Evolutionary conservation across 2,888 invertebrate species (phyloP), one percentile per base, ranked within the genome.

Genomic region (Cabera pusaria): DNA sequence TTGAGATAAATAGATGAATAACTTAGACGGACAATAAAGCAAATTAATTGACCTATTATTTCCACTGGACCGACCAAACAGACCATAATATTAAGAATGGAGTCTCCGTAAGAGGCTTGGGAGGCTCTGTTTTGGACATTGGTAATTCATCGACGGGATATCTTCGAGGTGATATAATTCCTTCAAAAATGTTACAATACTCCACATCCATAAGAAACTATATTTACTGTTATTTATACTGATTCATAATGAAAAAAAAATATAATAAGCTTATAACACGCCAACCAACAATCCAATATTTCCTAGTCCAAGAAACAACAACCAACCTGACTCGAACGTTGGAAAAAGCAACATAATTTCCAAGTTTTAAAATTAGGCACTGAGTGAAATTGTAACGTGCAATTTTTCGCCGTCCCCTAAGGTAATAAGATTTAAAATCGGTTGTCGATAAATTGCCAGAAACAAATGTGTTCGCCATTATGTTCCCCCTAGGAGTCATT

Each of bases 401-500:
- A 9, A 40, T 35, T 31, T 33, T 21, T 7, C 6, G 26, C 11
- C 14, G 2, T 22, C 14, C 1, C 29, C 20, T 6, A 23, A 33
- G 18, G 12, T 6, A 7, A 18, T 18, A 51, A 40, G 24, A 12
- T 19, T 24, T 17, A 40, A 38, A 43, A 27, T 51, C 16, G 26
- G 0, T 7, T 33, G 40, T 8, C 26, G 22, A 24, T 20, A 9
- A 14, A 19, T 34, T 20, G 12, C 3, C 2, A 26, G 29, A 35
- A 9, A 32, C 11, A 20, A 34, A 28, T 50, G 49, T 44, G 41
- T 48, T 47, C 35, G 44, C 42, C 19, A 40, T 49, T 47, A 56
- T 52, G 45, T 28, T 27, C 48, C 58, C 58, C 61, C 46, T 45
- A 51, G 53, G 59, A 52, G 48, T 46, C 45, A 52, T 58, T 56